Evolutionary conservation across 1,140 invertebrate genomes (phyloP), one percentile per base, ranked within the genome.

Genomic region (Diprion similis): DNA sequence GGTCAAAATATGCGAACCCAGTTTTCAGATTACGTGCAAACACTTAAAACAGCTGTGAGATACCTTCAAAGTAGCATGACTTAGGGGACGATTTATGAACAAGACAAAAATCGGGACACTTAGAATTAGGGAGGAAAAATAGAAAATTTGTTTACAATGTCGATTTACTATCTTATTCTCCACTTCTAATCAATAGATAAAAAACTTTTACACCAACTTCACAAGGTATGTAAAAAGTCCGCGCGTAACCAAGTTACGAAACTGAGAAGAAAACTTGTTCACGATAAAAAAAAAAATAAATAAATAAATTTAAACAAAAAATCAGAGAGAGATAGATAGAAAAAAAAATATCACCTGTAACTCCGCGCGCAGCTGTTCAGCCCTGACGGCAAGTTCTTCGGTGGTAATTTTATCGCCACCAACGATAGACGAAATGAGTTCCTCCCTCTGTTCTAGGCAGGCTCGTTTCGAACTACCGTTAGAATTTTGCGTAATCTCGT

Each of bases 361-460:
- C 80, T 87, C 86, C 0, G 79, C 77, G 4, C 84, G 79, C 6
- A 87, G 78, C 76, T 83, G 80, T 45, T 85, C 84, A 45, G 86
- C 84, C 66, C 81, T 84, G 0, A 76, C 75, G 9, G 85, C 80
- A 8, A 87, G 78, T 73, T 87, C 84, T 0, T 87, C 84, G 10
- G 82, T 76, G 66, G 77, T 45, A 17, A 70, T 37, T 46, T 70
- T 84, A 45, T 83, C 75, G 71, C 76, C 67, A 11, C 83, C 83
- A 15, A 87, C 81, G 6, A 87, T 75, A 1, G 81, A 83, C 46
- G 81, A 80, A 11, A 87, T 84, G 71, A 84, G 85, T 11, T 83
- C 80, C 73, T 87, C 86, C 45, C 87, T 75, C 64, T 87, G 83
- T 8, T 86, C 83, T 0, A 81, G 47, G 67, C 86, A 86, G 64